Percentiles rank a stretch among this genome's conserved stretches.
Evolutionary conservation across 1,140 invertebrate genomes (phyloP).

Genomic region (Diuraphis noxia): DNA sequence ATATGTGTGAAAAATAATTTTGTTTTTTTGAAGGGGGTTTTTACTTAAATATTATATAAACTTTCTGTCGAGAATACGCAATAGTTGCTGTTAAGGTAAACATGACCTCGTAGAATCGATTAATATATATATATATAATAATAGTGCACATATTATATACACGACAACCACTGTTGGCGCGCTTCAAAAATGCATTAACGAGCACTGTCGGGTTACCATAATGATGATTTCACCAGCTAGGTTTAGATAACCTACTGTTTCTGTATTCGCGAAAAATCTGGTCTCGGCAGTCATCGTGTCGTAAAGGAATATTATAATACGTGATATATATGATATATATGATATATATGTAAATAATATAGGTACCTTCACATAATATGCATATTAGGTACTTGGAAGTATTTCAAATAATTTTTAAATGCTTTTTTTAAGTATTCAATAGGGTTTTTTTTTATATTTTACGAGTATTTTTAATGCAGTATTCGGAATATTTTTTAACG

Average conservation of each 20-base stretch:
- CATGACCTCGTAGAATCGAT: constrained; percentile 7
- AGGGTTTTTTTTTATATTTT: no score
- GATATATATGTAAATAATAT: no score
- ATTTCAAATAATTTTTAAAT: no score
- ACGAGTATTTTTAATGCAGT: no score
- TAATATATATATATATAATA: neutral
- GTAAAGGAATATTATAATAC: no score
- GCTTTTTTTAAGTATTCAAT: no score
- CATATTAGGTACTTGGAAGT: no score
- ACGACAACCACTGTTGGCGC: neutral
- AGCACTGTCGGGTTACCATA: neutral
- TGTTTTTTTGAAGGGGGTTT: no score
- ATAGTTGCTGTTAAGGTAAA: neutral
- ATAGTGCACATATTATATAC: neutral
- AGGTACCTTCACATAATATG: no score
- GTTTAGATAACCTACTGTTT: neutral
- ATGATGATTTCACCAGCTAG: neutral
- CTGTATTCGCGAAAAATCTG: neutral
- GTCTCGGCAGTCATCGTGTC: neutral
- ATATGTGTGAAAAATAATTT: no score
- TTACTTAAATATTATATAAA: constrained; percentile 5
- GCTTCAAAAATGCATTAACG: neutral
- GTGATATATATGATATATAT: no score
- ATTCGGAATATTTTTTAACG: no score
- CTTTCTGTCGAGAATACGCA: neutral